Conservation (phyloP, 2,113 vertebrate genomes). For the Hepsetus odoe region DNA sequence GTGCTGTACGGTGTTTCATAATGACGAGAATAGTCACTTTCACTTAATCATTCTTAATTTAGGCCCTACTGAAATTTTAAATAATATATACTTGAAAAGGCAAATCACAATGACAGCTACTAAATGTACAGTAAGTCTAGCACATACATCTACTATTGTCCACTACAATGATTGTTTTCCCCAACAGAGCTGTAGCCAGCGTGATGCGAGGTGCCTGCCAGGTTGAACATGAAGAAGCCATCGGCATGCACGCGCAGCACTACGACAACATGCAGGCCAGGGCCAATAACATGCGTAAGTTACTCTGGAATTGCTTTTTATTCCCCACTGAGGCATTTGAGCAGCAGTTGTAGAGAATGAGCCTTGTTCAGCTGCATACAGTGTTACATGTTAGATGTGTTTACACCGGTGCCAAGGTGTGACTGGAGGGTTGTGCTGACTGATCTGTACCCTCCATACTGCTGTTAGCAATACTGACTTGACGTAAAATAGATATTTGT, state of each 20-base stretch:
- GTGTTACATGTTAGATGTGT: background rate
- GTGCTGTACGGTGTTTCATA: too few species aligned
- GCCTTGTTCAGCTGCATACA: too few species aligned
- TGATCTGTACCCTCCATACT: too few species aligned
- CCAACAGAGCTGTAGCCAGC: conserved; percentile 90
- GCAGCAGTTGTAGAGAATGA: conserved; percentile 33
- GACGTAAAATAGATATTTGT: too few species aligned
- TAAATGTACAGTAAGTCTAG: background rate
- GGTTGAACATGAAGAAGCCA: conserved; percentile 90
- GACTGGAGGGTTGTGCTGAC: too few species aligned
- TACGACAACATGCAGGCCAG: conserved; percentile 88
- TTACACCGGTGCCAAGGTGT: too few species aligned
- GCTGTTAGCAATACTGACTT: too few species aligned
- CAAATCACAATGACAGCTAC: background rate
- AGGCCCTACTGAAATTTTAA: too few species aligned
- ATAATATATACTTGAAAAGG: background rate
- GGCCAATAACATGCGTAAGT: conserved; percentile 93
- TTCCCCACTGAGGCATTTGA: conserved; percentile 14
- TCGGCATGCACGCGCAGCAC: conserved; percentile 90
- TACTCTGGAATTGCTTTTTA: conserved; percentile 27
- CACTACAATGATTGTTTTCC: conserved; percentile 54
- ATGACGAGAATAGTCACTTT: too few species aligned
- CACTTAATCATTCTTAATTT: too few species aligned
- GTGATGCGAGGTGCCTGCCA: conserved; percentile 94
- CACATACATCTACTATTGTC: background rate